phyloP scores from a whole-genome alignment of 1,140 invertebrate species.

The Meloidogyne hapla region DNA sequence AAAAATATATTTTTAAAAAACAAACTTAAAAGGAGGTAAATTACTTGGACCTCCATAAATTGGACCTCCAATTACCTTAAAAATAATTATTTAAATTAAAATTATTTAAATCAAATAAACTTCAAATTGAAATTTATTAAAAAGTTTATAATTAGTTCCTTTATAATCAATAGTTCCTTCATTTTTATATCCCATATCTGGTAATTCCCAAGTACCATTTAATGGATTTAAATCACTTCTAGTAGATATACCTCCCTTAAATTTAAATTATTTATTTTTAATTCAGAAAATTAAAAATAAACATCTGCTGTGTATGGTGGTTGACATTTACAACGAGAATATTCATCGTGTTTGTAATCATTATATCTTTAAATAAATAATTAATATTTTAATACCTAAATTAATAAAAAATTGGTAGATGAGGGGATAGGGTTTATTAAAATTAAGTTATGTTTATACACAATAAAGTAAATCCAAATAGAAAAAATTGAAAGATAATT shows the following conservation, averaged over 20 bases:
- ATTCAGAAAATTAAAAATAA: constrained; percentile 71
- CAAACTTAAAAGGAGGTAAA: constrained; percentile 44
- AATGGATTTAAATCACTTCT: constrained; percentile 58
- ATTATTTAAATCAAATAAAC: constrained; percentile 59
- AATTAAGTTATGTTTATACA: too few relatives aligned
- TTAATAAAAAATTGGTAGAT: too few relatives aligned
- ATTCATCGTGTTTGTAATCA: constrained; percentile 69
- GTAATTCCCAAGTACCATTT: constrained; percentile 67
- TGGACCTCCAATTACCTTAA: constrained; percentile 68
- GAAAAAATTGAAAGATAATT: too few relatives aligned
- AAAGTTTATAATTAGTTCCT: constrained; percentile 65
- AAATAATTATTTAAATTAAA: neutral
- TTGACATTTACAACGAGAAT: constrained; percentile 73
- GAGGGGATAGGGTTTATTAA: too few relatives aligned
- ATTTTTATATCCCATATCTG: constrained; percentile 70
- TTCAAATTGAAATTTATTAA: constrained; percentile 68
- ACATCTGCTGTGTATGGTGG: constrained; percentile 73
- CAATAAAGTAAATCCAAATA: too few relatives aligned
- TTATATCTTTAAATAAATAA: constrained; percentile 21
- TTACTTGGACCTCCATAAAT: constrained; percentile 64
- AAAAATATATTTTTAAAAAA: neutral
- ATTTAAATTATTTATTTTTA: neutral
- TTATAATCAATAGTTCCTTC: constrained; percentile 74
- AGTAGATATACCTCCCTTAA: constrained; percentile 67
- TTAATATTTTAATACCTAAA: neutral